Evolutionary conservation across 2,113 vertebrate species (phyloP), one percentile per base, ranked within the genome.

Genomic region (Hippolais icterina): DNA sequence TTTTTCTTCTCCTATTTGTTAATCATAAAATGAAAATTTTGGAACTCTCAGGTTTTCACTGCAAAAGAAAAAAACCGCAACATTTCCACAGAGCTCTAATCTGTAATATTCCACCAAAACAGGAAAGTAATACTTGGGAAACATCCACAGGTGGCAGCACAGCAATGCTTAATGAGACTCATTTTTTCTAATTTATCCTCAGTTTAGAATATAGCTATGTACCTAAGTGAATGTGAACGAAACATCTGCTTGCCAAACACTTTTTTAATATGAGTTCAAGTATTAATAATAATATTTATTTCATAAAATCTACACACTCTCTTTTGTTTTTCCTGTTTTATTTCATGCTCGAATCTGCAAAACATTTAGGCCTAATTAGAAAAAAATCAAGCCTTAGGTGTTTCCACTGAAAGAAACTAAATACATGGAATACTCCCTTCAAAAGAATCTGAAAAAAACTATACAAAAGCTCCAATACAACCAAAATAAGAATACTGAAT

Each of bases 71-170:
- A 14, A 21, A 11, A 19, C 11, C 7, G 21, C 12, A 20, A 12
- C 3, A 35, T 35, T 88, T 85, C 35, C 31, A 77, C 53, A 46
- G 56, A 64, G 24, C 31, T 87, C 50, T 74, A 14, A 63, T 59
- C 19, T 49, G 24, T 18, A 31, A 7, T 60, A 69, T 22, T 11
- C 41, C 57, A 76, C 3, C 10, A 24, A 93, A 69, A 72, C 2
- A n/a, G 44, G 17, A 87, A 84, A 90, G 84, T 44, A 92, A 60
- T 94, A 76, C 61, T 46, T 21, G 6, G 9, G 18, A 87, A 93
- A 94, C 8, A 91, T 80, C 96, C n/a, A 90, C 85, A 95, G 95
- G 92, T 91, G 95, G 96, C 92, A 96, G 92, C 57, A 97, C 49
- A 89, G 39, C 41, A 91, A 82, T 23, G 12, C 57, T 83, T 71